phyloP scores from a whole-genome alignment of 2,797 vertebrate genomes.

The Pelochelys cantorii region DNA sequence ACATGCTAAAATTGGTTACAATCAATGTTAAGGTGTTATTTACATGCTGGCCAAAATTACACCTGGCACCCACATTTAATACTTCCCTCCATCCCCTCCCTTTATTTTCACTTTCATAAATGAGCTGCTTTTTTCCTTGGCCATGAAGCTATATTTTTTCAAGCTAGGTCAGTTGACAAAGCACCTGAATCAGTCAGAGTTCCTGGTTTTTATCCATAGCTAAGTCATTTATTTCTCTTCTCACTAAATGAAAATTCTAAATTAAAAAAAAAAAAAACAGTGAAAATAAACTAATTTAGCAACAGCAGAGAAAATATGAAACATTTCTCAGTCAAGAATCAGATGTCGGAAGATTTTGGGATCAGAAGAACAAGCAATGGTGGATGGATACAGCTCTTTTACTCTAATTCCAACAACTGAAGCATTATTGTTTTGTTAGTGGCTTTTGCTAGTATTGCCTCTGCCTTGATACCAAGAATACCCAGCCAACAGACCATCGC shows the following conservation, averaged over 20 bases:
- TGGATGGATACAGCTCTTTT: neutral
- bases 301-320: neutral
- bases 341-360: neutral
- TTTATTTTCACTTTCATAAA: slow-evolving; percentile 48
- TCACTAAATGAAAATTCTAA: slow-evolving; percentile 11
- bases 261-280: neutral
- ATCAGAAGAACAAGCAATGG: neutral
- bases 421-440: neutral
- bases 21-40: slow-evolving; percentile 37
- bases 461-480: neutral
- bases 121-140: slow-evolving; percentile 49
- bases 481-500: rapidly evolving
- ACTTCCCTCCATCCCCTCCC: neutral
- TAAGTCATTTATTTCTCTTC: slow-evolving; percentile 23
- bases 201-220: neutral
- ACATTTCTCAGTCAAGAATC: neutral
- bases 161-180: slow-evolving; percentile 60
- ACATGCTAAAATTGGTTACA: slow-evolving; percentile 4
- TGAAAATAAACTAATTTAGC: neutral
- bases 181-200: slow-evolving; percentile 4
- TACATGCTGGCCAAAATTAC: slow-evolving; percentile 15
- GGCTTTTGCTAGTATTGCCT: neutral
- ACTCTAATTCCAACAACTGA: neutral
- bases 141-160: slow-evolving; percentile 16
- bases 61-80: neutral